Base-by-base conservation (phyloP, 2,888 invertebrate species). In the Coecobrya sp. region DNA sequence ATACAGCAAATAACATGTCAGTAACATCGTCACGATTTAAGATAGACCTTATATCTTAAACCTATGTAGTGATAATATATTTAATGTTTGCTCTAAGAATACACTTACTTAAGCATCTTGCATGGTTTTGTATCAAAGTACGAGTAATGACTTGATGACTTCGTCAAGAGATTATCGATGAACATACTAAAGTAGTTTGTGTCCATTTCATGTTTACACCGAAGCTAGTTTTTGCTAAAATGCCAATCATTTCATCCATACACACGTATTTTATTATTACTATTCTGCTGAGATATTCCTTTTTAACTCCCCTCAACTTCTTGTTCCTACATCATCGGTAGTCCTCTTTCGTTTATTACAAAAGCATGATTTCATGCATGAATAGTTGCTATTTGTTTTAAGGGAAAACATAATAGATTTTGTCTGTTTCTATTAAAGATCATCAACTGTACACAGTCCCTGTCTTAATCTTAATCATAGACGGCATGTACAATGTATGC, bases 231-330 rank as follows among this genome's bases (percentile, higher is more conserved):
- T 76, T 76, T 76, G 10, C 42, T 45, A 10, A 19, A 45, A 45
- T 49, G 73, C 45, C 73, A 76, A 76, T 76, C 73, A 76, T 76
- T 76, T 76, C 42, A 76, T n/a, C 70, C 73, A 22, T n/a, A 36
- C 36, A 36, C 42, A 45, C 0, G 42, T 42, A 76, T 30, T 16
- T 19, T n/a, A n/a, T n/a, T n/a, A n/a, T n/a, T n/a, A n/a, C n/a
- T n/a, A n/a, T n/a, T n/a, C n/a, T n/a, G n/a, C n/a, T n/a, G n/a
- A 68, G 8, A 68, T 16, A 1, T 16, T 30, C 4, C 3, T 68
- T 68, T 68, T 16, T 8, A 65, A 13, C 65, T 30, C 10, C 7
- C 5, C 30, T 68, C 13, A 55, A n/a, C n/a, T n/a, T n/a, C 55
- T 55, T 55, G 55, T 55, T 36, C 36, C 55, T 55, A 4, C 16